phyloP scores from a whole-genome alignment of 2,797 vertebrate genomes.

The Champsocephalus gunnari region DNA sequence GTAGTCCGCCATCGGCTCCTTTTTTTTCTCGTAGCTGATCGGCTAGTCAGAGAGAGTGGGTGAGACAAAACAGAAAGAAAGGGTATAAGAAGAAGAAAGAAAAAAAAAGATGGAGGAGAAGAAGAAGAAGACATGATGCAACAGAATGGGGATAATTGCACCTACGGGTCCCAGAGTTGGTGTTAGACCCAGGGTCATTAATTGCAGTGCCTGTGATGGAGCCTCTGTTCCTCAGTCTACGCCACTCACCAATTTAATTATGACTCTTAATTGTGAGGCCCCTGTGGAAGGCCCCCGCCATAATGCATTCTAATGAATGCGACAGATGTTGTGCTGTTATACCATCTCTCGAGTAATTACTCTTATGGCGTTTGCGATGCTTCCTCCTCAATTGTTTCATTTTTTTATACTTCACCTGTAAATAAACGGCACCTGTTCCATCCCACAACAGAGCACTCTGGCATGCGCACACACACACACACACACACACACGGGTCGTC shows the following conservation, averaged over 20 bases:
- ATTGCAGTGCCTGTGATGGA: constrained; percentile 73
- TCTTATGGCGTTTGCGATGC: constrained; percentile 70
- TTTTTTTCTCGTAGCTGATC: constrained; percentile 43
- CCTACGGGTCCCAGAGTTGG: constrained; percentile 74
- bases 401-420: constrained; percentile 79
- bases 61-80: constrained; percentile 8
- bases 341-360: constrained; percentile 84
- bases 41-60: constrained; percentile 38
- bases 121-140: constrained; percentile 44
- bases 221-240: constrained; percentile 75
- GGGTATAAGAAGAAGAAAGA: constrained; percentile 3
- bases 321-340: constrained; percentile 87
- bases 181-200: constrained; percentile 79
- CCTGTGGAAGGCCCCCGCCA: constrained; percentile 79
- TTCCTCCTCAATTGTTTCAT: constrained; percentile 78
- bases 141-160: constrained; percentile 69
- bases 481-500: constrained; percentile 39
- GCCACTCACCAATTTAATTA: constrained; percentile 86
- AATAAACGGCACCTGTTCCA: constrained; percentile 79
- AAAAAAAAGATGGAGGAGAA: background rate
- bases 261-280: constrained; percentile 86
- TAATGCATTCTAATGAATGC: constrained; percentile 88
- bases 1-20: constrained; percentile 55
- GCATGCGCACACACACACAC: constrained; percentile 19
- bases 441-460: constrained; percentile 50